Conservation (phyloP, 2,113 vertebrate species). For the Hemibagrus wyckioides region DNA sequence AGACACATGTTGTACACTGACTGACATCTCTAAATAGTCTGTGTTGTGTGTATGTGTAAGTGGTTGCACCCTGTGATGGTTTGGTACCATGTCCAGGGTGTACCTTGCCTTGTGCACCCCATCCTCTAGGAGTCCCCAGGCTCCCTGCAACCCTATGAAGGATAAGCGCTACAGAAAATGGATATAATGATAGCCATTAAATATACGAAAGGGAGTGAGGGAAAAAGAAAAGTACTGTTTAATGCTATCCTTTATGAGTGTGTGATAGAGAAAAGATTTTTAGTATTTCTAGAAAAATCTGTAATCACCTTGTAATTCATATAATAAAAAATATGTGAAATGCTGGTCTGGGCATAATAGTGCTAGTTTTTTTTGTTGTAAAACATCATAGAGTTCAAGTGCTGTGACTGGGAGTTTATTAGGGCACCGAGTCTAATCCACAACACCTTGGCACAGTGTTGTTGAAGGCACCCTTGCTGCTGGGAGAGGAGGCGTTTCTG, state of each 20-base stretch:
- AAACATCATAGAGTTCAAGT: neutral
- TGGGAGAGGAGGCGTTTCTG: neutral
- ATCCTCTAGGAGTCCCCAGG: no score
- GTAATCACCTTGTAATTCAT: neutral
- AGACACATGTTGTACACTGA: no score
- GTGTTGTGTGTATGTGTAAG: no score
- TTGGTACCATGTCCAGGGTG: no score
- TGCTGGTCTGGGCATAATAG: neutral
- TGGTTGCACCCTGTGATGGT: no score
- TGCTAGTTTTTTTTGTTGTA: neutral
- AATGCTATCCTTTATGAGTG: neutral
- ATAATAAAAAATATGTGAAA: neutral
- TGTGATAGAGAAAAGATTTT: neutral
- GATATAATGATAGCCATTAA: neutral
- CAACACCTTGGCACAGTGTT: neutral
- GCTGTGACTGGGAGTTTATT: neutral
- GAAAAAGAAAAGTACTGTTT: neutral
- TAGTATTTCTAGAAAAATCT: neutral
- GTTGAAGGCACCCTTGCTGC: constrained; percentile 22
- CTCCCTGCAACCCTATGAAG: no score
- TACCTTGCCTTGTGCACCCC: no score
- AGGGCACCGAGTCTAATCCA: neutral
- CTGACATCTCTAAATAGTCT: no score
- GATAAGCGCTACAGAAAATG: no score
- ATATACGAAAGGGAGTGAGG: neutral